phyloP scores from a whole-genome alignment of 1,140 invertebrate genomes.

The Hydropsyche tenuis region DNA sequence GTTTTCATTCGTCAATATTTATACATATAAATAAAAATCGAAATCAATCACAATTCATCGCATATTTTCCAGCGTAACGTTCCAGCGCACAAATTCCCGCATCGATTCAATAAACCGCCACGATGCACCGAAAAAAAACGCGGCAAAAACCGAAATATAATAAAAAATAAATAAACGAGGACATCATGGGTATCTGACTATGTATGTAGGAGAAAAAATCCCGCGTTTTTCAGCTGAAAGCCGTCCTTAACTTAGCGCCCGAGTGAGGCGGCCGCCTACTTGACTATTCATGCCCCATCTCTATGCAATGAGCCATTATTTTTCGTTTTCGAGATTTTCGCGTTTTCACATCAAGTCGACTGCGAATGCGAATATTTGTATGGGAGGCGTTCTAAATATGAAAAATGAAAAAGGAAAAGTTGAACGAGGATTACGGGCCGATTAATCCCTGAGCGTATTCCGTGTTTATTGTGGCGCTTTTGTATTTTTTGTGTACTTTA shows the following conservation, averaged over 20 bases:
- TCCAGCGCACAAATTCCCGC: too few species aligned
- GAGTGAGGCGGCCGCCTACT: conserved; percentile 31
- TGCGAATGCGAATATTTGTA: conserved; percentile 17
- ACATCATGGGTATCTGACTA: too few species aligned
- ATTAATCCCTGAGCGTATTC: conserved; percentile 16
- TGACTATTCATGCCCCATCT: conserved; percentile 49
- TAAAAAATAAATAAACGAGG: too few species aligned
- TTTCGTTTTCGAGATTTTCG: conserved; percentile 43
- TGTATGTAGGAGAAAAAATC: not conserved
- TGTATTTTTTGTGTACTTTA: too few species aligned
- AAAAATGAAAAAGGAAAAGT: not conserved
- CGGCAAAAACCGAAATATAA: too few species aligned
- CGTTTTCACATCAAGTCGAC: conserved; percentile 31
- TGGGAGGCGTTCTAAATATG: conserved; percentile 3
- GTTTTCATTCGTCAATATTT: too few species aligned
- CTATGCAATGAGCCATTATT: conserved; percentile 49
- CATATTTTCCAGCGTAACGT: too few species aligned
- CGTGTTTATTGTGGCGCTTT: not conserved
- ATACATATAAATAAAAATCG: too few species aligned
- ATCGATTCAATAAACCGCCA: too few species aligned
- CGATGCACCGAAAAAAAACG: too few species aligned
- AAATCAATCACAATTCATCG: too few species aligned
- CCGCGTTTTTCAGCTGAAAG: conserved; percentile 4
- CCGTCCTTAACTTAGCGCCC: not conserved
- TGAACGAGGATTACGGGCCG: not conserved